A percentile compares a stretch with the other conserved stretches of the same genome.
Evolutionary conservation across 2,797 vertebrate genomes (phyloP).

Genomic region (Falco naumanni): DNA sequence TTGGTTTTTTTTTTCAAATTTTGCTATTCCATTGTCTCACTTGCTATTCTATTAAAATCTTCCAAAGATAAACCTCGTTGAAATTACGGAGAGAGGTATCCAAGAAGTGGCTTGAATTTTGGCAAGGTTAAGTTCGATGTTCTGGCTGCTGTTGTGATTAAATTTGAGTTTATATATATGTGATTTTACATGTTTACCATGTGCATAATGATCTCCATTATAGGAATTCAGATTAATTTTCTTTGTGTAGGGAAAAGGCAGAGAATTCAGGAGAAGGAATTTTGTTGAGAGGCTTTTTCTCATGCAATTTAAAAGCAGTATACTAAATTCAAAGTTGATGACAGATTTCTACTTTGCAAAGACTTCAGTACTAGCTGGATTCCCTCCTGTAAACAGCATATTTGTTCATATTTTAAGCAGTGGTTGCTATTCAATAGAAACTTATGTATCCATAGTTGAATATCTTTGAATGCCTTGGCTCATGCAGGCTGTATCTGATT

Average conservation of each 20-base stretch:
- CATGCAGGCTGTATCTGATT: not conserved
- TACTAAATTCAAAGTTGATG: not conserved
- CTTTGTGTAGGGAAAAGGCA: not conserved
- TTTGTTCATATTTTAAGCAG: not conserved
- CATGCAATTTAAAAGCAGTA: not conserved
- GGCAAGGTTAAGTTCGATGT: not conserved
- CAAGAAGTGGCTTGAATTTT: not conserved
- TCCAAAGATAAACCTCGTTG: not conserved
- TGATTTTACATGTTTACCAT: not conserved
- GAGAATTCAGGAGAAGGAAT: not conserved
- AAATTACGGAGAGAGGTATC: not conserved
- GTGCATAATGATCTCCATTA: not conserved
- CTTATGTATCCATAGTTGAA: not conserved
- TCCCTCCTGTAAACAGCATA: not conserved
- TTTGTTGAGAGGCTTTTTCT: not conserved
- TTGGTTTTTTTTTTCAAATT: not conserved
- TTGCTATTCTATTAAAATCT: not conserved
- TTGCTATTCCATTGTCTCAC: not conserved
- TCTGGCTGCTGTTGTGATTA: not conserved
- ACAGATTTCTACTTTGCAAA: not conserved
- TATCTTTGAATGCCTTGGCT: not conserved
- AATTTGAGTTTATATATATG: not conserved
- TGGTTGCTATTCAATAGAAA: not conserved
- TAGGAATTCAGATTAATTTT: not conserved
- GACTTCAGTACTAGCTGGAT: not conserved